These are phyloP conservation scores for Cydia strobilella DNA, from an alignment of 1,140 invertebrate genomes.

Conservation along the genomic window DNA sequence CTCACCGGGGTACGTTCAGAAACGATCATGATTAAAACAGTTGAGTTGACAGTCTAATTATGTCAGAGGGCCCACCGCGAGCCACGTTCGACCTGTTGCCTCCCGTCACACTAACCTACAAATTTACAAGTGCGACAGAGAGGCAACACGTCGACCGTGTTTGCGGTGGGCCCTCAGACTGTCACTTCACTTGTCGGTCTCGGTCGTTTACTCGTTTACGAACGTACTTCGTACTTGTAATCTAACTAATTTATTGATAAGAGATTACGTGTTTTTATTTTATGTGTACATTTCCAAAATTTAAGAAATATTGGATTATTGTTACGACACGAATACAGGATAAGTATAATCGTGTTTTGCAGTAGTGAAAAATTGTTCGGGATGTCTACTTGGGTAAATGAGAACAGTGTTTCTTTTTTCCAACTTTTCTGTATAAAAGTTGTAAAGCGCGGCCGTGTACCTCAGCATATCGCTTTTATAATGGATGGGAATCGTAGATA, in stretches of 20 bases:
- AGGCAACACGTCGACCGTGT: no score
- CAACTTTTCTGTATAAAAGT: constrained; percentile 89
- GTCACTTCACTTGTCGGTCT: background rate
- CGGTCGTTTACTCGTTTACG: no score
- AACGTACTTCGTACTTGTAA: background rate
- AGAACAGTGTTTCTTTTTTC: constrained; percentile 87
- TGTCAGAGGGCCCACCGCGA: no score
- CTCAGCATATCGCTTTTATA: constrained; percentile 96
- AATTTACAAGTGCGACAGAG: no score
- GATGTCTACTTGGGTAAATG: constrained; percentile 87
- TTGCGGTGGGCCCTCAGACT: no score
- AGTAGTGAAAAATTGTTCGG: background rate
- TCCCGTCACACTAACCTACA: no score
- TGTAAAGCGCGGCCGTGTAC: constrained; percentile 90
- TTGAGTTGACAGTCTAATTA: background rate
- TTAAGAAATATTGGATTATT: background rate
- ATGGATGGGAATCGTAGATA: constrained; percentile 99
- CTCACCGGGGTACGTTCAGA: background rate
- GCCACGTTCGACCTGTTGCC: no score
- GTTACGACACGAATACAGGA: background rate
- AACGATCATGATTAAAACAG: background rate
- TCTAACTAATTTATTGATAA: background rate
- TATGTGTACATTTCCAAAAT: background rate
- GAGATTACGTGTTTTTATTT: constrained; percentile 14
- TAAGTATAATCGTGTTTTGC: background rate